These are phyloP conservation scores for Chymomyza fuscimana DNA, from an alignment of 2,888 invertebrate species.

Conservation along the genomic window DNA sequence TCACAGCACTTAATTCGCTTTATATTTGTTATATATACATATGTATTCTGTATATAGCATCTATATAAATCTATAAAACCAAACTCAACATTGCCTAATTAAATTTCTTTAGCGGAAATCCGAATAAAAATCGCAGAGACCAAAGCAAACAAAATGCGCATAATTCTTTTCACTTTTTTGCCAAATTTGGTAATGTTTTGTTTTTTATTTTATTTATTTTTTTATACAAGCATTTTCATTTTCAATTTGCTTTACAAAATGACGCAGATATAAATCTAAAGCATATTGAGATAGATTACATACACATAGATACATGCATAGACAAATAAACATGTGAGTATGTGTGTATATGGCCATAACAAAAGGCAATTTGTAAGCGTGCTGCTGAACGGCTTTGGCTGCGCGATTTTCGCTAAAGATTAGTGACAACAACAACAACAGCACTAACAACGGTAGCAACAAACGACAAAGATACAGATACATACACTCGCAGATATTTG, in stretches of 20 bases:
- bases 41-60: constrained; percentile 6
- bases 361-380: constrained; percentile 63
- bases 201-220: constrained; percentile 30
- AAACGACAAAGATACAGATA: constrained; percentile 18
- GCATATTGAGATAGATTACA: constrained; percentile 18
- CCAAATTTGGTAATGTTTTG: constrained; percentile 60
- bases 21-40: neutral
- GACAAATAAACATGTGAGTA: constrained; percentile 17
- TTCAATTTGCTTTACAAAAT: constrained; percentile 44
- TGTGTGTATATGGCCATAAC: constrained; percentile 45
- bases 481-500: constrained; percentile 10
- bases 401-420: constrained; percentile 53
- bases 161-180: constrained; percentile 68
- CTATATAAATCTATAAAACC: constrained; percentile 40
- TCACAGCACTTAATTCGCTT: neutral
- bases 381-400: constrained; percentile 56
- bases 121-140: constrained; percentile 28
- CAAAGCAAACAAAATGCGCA: constrained; percentile 38
- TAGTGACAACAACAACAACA: constrained; percentile 39
- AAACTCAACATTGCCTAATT: constrained; percentile 16
- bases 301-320: constrained; percentile 25
- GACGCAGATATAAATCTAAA: constrained; percentile 35
- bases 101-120: constrained; percentile 68
- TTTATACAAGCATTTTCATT: constrained; percentile 50
- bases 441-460: constrained; percentile 18